Conservation (phyloP, 2,888 invertebrate species). For the Scaptomyza reducta region DNA sequence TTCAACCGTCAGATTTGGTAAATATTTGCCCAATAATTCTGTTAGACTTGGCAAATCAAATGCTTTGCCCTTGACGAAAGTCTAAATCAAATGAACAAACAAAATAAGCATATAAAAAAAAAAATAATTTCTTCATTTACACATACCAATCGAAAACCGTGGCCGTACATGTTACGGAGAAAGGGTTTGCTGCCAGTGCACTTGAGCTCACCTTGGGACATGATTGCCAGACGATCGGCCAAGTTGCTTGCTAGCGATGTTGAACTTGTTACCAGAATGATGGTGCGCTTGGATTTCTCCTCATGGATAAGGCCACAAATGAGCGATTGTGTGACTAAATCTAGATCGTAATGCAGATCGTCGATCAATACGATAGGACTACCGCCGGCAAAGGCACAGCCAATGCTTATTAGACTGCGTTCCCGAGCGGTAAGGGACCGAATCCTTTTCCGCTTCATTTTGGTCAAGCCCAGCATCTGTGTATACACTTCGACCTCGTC, state of each 20-base stretch:
- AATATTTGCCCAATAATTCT: conserved; percentile 82
- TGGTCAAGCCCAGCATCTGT: conserved; percentile 85
- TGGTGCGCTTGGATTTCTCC: conserved; percentile 89
- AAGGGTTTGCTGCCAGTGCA: conserved; percentile 92
- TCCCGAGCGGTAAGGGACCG: conserved; percentile 88
- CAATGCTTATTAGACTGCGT: conserved; percentile 89
- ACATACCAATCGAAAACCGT: conserved; percentile 90
- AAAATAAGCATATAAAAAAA: neutral
- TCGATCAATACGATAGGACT: conserved; percentile 89
- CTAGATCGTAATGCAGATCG: conserved; percentile 92
- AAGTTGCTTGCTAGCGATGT: conserved; percentile 94
- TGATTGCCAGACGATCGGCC: conserved; percentile 93
- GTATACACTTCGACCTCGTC: conserved; percentile 87
- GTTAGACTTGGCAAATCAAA: conserved; percentile 90
- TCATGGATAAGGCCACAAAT: conserved; percentile 91
- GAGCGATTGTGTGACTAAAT: conserved; percentile 90
- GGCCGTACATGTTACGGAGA: conserved; percentile 92
- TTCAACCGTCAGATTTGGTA: conserved; percentile 92
- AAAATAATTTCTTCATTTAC: neutral
- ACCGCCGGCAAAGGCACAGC: conserved; percentile 89
- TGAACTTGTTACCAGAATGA: conserved; percentile 92
- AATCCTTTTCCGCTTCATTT: conserved; percentile 86
- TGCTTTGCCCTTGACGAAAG: conserved; percentile 88
- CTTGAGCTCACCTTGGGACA: conserved; percentile 91
- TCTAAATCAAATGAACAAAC: conserved; percentile 81